Conservation (phyloP, 2,888 invertebrate species). For the Formica aserva region DNA sequence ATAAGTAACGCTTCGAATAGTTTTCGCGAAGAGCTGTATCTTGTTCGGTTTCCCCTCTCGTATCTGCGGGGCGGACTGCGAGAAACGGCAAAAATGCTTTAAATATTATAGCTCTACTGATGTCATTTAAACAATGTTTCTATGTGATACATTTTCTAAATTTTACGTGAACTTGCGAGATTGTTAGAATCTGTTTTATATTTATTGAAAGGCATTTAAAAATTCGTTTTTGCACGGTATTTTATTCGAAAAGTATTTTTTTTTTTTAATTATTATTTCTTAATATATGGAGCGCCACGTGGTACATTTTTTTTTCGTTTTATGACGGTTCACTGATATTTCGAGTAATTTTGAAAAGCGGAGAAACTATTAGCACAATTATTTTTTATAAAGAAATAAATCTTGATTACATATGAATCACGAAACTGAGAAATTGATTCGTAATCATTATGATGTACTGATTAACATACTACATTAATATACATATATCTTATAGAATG, state of each 20-base stretch:
- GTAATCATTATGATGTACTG: neutral
- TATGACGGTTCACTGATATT: neutral
- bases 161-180: neutral
- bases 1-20: constrained; percentile 61
- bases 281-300: neutral
- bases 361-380: neutral
- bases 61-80: constrained; percentile 19
- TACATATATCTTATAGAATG: neutral
- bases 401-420: neutral
- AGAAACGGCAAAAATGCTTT: neutral
- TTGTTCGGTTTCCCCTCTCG: constrained; percentile 32
- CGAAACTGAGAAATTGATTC: constrained; percentile 4
- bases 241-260: neutral
- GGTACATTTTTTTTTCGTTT: neutral
- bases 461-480: neutral
- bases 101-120: neutral
- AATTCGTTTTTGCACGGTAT: neutral
- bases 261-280: neutral
- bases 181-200: neutral
- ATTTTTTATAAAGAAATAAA: neutral
- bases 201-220: neutral
- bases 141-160: neutral
- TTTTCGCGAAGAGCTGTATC: constrained; percentile 53
- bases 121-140: neutral
- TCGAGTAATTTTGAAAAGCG: neutral